Percentiles rank a stretch among this genome's conserved stretches.
Conservation (phyloP, 1,140 invertebrate genomes). For the Galendromus occidentalis region DNA sequence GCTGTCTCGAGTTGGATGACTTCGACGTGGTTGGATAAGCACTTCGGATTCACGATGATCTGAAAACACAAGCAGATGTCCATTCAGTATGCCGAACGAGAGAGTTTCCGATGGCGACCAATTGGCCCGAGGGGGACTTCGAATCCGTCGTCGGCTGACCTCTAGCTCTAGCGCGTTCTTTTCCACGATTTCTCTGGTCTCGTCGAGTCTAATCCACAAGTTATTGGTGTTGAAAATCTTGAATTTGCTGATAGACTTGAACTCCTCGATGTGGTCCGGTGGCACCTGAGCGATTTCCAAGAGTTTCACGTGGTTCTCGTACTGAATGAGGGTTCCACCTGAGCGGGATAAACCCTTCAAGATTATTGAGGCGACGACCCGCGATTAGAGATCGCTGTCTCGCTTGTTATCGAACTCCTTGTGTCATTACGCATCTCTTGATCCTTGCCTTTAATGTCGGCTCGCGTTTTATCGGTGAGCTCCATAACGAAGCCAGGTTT, state of each 20-base stretch:
- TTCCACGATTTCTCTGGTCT: slow-evolving; percentile 63
- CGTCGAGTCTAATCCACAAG: slow-evolving; percentile 76
- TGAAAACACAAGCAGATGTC: no score
- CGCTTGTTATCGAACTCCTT: background rate
- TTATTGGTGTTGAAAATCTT: slow-evolving; percentile 99
- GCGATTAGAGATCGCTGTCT: slow-evolving; percentile 9
- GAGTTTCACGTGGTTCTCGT: slow-evolving; percentile 77
- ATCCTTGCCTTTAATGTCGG: slow-evolving; percentile 62
- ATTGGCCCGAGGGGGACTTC: slow-evolving; percentile 33
- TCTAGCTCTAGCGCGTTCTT: slow-evolving; percentile 74
- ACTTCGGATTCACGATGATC: slow-evolving; percentile 54
- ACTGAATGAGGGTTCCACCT: slow-evolving; percentile 93
- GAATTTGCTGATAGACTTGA: slow-evolving; percentile 19
- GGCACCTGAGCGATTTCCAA: slow-evolving; percentile 99
- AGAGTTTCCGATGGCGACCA: slow-evolving; percentile 65
- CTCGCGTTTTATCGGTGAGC: slow-evolving; percentile 95
- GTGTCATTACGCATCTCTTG: background rate
- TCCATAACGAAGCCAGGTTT: slow-evolving; percentile 96
- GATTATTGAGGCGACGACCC: no score
- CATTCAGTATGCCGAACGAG: slow-evolving; percentile 8
- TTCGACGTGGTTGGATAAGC: slow-evolving; percentile 62
- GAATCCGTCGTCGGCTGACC: slow-evolving; percentile 26
- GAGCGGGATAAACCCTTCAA: slow-evolving; percentile 27
- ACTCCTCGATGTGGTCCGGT: slow-evolving; percentile 50
- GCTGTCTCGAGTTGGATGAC: slow-evolving; percentile 95